A percentile compares a stretch with the other conserved stretches of the same genome.
phyloP scores from a whole-genome alignment of 2,888 invertebrate genomes.

The Proisotoma minuta region DNA sequence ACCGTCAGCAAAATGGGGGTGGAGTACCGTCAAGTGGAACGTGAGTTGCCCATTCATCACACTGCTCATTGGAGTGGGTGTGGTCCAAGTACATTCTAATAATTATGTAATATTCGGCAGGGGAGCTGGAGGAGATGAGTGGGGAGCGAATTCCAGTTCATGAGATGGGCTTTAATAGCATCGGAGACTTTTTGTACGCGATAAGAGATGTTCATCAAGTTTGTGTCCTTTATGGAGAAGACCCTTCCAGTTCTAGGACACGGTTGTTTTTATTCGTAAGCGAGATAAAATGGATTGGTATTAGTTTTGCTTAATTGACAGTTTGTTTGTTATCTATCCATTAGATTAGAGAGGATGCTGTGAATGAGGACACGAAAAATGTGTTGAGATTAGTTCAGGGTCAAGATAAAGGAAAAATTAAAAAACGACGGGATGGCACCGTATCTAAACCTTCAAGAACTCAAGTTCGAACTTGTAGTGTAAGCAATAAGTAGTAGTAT shows the following conservation, averaged over 20 bases:
- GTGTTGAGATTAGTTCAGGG: background rate
- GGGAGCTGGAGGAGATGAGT: background rate
- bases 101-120: background rate
- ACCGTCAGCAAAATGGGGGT: too few relatives aligned
- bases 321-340: background rate
- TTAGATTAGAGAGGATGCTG: background rate
- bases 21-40: too few relatives aligned
- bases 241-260: background rate
- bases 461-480: background rate
- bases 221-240: background rate
- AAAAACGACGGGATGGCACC: background rate
- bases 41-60: too few relatives aligned
- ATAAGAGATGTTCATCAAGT: background rate
- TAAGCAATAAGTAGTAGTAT: background rate
- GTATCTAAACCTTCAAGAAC: background rate
- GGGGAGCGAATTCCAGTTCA: background rate
- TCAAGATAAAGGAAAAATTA: slow-evolving; percentile 1
- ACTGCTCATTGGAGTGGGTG: too few relatives aligned
- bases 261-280: slow-evolving; percentile 6
- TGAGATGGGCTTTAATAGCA: background rate
- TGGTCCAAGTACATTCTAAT: too few relatives aligned
- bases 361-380: background rate
- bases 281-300: background rate
- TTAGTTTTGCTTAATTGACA: background rate
- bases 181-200: slow-evolving; percentile 9